phyloP scores from a whole-genome alignment of 2,888 invertebrate genomes.

The Tachystola acroxantha region DNA sequence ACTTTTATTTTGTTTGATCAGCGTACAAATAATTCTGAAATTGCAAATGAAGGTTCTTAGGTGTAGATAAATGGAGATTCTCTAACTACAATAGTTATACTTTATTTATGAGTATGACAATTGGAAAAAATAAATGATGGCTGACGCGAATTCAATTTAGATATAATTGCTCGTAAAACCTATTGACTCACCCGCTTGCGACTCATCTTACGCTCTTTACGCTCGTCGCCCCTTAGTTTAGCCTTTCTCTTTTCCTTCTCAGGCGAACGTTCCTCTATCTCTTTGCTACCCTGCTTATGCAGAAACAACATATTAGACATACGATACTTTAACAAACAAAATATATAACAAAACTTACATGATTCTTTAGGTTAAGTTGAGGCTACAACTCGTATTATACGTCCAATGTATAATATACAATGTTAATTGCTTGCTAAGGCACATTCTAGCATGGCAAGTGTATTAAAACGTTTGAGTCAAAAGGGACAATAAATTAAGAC shows the following conservation, averaged over 20 bases:
- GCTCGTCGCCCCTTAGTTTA: constrained; percentile 69
- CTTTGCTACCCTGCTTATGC: constrained; percentile 75
- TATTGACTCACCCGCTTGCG: constrained; percentile 87
- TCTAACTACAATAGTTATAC: too few species aligned
- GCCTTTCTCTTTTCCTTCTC: constrained; percentile 88
- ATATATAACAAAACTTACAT: not conserved
- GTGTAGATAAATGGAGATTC: too few species aligned
- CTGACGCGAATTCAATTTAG: too few species aligned
- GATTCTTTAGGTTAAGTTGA: not conserved
- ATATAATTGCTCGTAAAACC: too few species aligned
- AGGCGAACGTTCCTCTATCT: constrained; percentile 77
- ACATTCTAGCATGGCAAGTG: constrained; percentile 3
- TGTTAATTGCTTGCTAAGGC: too few species aligned
- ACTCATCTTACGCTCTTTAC: constrained; percentile 89
- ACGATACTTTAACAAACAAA: not conserved
- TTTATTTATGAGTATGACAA: too few species aligned
- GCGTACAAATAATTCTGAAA: too few species aligned
- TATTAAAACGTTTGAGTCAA: constrained; percentile 31
- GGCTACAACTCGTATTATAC: too few species aligned
- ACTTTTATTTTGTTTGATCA: too few species aligned
- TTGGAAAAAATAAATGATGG: too few species aligned
- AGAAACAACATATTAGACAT: constrained; percentile 38
- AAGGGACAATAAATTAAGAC: constrained; percentile 51
- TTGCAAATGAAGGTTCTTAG: too few species aligned
- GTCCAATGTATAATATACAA: too few species aligned